These are phyloP conservation scores for Sus scrofa DNA, from an alignment of 2,113 vertebrate species.

Conservation along the genomic window DNA sequence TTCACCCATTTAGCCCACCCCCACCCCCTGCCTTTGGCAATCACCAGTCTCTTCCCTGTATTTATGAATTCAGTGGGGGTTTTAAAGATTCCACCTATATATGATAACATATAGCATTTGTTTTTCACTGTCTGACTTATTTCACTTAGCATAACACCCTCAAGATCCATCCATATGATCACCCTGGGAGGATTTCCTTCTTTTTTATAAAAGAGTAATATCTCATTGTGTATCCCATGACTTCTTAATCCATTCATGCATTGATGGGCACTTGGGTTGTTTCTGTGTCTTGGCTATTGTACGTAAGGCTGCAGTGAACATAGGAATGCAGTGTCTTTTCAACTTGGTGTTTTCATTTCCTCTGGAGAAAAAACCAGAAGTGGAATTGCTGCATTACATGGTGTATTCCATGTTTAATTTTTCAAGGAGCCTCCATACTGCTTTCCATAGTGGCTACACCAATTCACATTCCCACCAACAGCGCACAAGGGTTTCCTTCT, in stretches of 20 bases:
- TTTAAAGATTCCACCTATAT: not conserved
- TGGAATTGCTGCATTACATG: not conserved
- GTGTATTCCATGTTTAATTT: not conserved
- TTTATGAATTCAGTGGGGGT: not conserved
- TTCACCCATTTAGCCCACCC: no score
- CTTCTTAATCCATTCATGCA: accelerated
- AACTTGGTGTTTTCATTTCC: not conserved
- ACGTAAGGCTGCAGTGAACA: no score
- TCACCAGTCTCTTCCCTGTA: not conserved
- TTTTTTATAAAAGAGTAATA: not conserved
- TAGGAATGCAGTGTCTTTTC: not conserved
- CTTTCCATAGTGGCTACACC: not conserved
- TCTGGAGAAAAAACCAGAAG: not conserved
- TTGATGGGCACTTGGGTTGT: no score
- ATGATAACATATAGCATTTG: not conserved
- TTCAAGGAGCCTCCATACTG: not conserved
- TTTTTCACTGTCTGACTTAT: not conserved
- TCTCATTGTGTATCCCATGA: accelerated
- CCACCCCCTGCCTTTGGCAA: not conserved
- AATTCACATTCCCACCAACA: accelerated
- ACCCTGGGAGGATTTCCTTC: not conserved
- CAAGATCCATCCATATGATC: not conserved
- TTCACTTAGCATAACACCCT: not conserved
- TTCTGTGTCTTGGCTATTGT: not conserved
- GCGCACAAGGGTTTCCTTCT: not conserved